Percentiles rank a stretch among this genome's conserved stretches.
Evolutionary conservation across 1,140 invertebrate genomes (phyloP).

Genomic region (Bombyx mandarina): DNA sequence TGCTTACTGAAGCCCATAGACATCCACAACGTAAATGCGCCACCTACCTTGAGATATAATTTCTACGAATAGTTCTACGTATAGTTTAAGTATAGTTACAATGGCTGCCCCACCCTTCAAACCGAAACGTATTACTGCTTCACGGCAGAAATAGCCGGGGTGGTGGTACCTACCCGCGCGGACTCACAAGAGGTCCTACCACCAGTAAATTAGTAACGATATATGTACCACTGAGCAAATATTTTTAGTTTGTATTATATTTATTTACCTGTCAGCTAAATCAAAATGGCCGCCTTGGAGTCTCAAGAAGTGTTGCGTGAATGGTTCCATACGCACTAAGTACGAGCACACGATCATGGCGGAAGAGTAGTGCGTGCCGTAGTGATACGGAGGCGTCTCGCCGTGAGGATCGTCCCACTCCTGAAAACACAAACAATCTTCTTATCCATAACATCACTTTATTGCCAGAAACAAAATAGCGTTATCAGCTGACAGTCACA

Average conservation of each 20-base stretch:
- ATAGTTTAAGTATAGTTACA: no score
- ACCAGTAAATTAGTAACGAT: slow-evolving; percentile 4
- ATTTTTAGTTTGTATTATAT: background rate
- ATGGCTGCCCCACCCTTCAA: no score
- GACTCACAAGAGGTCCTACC: no score
- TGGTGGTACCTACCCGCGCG: no score
- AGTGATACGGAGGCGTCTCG: slow-evolving; percentile 98
- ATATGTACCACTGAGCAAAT: background rate
- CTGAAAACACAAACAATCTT: slow-evolving; percentile 63
- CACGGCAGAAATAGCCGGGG: no score
- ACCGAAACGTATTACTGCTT: no score
- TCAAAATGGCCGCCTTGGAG: slow-evolving; percentile 99
- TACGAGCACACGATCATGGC: slow-evolving; percentile 99
- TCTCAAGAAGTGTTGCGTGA: slow-evolving; percentile 97
- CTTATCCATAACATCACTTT: background rate
- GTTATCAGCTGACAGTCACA: no score
- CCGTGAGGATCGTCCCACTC: slow-evolving; percentile 99
- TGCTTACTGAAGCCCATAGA: no score
- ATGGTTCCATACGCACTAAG: slow-evolving; percentile 97
- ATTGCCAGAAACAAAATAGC: no score
- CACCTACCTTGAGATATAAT: no score
- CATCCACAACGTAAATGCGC: no score
- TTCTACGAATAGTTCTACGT: no score
- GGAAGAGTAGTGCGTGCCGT: slow-evolving; percentile 98
- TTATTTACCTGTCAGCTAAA: slow-evolving; percentile 83